Conservation (phyloP, 2,797 vertebrate genomes). For the Anas acuta region DNA sequence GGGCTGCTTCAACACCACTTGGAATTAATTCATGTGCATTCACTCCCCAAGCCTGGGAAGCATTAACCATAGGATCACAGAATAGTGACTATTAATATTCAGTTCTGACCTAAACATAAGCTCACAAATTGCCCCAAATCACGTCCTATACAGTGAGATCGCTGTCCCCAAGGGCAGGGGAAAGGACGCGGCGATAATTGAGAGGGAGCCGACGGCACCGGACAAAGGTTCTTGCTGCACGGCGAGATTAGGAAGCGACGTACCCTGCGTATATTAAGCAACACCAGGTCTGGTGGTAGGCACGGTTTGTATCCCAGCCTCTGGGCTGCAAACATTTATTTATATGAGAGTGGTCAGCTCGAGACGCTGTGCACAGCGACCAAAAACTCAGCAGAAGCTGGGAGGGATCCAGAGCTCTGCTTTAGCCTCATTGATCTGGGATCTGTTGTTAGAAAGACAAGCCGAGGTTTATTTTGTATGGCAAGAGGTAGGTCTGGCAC, state of each 20-base stretch:
- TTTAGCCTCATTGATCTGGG: not conserved
- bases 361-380: not conserved
- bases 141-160: not conserved
- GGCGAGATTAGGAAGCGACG: not conserved
- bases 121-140: not conserved
- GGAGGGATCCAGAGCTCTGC: not conserved
- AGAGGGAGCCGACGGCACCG: not conserved
- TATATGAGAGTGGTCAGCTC: no score
- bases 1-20: not conserved
- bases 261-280: rapidly evolving
- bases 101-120: not conserved
- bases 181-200: not conserved
- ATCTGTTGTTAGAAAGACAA: not conserved
- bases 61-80: no score
- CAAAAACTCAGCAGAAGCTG: not conserved
- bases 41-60: not conserved
- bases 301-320: not conserved
- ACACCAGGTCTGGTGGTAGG: not conserved
- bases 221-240: not conserved
- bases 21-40: rapidly evolving
- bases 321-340: not conserved
- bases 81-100: not conserved
- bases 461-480: not conserved
- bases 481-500: not conserved
- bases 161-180: not conserved